phyloP scores from a whole-genome alignment of 2,113 vertebrate genomes.

The Sapajus apella region DNA sequence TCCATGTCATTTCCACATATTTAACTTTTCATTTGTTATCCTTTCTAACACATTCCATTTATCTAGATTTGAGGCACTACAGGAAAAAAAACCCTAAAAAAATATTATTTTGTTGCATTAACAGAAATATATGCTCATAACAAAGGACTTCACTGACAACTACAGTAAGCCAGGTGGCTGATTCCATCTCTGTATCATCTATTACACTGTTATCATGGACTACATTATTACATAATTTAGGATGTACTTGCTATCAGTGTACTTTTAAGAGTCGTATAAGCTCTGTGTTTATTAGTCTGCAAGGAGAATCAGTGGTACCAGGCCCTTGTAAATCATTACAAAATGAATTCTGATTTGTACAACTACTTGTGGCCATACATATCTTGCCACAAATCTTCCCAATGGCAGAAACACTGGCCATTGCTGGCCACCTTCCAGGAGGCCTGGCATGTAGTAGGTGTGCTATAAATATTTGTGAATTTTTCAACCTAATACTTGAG shows the following conservation, averaged over 20 bases:
- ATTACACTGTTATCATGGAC: not conserved
- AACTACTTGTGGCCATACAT: not conserved
- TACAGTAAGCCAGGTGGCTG: not conserved
- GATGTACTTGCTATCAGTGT: not conserved
- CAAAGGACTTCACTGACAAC: conserved; percentile 27
- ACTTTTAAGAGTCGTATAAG: not conserved
- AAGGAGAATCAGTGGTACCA: not conserved
- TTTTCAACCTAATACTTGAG: not conserved
- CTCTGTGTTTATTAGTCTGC: not conserved
- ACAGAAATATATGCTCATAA: conserved; percentile 54
- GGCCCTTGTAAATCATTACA: not conserved
- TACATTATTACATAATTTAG: not conserved
- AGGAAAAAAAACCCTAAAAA: not conserved
- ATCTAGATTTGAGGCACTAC: not conserved
- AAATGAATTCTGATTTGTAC: not conserved
- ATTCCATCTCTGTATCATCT: not conserved
- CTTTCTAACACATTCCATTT: conserved; percentile 28
- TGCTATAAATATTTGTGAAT: not conserved
- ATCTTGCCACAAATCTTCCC: not conserved
- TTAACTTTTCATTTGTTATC: conserved; percentile 22
- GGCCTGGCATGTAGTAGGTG: not conserved
- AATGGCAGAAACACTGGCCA: not conserved
- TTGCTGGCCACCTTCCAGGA: not conserved
- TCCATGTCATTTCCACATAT: conserved; percentile 37
- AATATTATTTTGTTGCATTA: conserved; percentile 41